Evolutionary conservation across 1,140 invertebrate species (phyloP), one percentile per base, ranked within the genome.

Genomic region (Samia ricini): DNA sequence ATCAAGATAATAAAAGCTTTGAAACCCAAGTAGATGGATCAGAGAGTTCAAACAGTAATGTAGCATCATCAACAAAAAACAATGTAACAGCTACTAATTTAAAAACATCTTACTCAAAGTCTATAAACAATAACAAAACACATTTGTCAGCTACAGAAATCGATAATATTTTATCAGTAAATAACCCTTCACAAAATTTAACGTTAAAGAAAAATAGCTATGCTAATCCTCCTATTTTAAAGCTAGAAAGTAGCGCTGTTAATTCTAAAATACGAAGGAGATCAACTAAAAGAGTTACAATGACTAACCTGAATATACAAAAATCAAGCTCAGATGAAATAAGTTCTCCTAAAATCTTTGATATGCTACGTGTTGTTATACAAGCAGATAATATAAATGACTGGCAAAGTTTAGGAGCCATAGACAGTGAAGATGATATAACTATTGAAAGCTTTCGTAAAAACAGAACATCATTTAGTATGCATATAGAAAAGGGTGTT

Each of bases 401-500:
- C 62, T 88, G 83, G 86, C 66, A 81, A 63, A 60, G 74, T n/a
- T 57, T 89, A 2, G 80, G 84, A 8, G 65, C 81, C 12, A 56
- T 75, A 26, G 86, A 89, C 60, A 87, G 83, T 65, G 36, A 76
- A 63, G 84, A 88, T 63, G 49, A 73, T 52, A 5, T 77, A 18
- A 15, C 36, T 15, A 26, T 20, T 20, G 61, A 61, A 20, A 55
- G 24, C 51, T 65, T 74, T 19, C 51, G 72, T 15, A 74, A 75
- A 52, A 60, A 56, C 24, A 65, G 51, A 61, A 64, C 65, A 60
- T 72, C 71, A 1, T 79, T 85, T 50, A 67, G 60, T 55, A 60
- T 89, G 19, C 77, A 77, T 42, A 76, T 89, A 52, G 83, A 81
- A 71, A 83, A 81, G 69, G 76, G 74, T 52, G 71, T 88, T 26